Conservation (phyloP, 2,797 vertebrate genomes). For the Malurus splendens region DNA sequence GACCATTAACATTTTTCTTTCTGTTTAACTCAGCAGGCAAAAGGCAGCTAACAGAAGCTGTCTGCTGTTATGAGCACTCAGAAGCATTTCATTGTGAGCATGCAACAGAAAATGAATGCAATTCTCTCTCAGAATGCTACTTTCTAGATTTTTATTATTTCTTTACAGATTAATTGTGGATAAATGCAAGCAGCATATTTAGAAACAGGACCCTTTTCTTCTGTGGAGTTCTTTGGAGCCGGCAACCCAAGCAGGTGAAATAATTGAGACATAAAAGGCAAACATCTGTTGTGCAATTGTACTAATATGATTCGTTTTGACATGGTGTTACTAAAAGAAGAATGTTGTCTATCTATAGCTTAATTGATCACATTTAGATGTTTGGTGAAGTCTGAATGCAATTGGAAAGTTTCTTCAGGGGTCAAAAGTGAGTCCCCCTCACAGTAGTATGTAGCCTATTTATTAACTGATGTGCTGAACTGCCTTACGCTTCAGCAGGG, state of each 20-base stretch:
- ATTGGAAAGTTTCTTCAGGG: neutral
- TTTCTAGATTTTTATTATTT: conserved; percentile 22
- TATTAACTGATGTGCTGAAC: neutral
- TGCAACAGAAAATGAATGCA: neutral
- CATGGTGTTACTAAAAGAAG: conserved; percentile 8
- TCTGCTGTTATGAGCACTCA: conserved; percentile 46
- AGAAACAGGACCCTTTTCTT: neutral
- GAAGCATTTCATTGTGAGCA: conserved; percentile 38
- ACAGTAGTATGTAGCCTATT: neutral
- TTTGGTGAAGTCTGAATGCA: neutral
- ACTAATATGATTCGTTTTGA: conserved; percentile 31
- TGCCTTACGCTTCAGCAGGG: neutral
- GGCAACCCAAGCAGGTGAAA: conserved; percentile 33
- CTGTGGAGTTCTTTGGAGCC: neutral
- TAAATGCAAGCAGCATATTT: conserved; percentile 4
- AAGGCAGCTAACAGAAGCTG: conserved; percentile 51
- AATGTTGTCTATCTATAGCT: neutral
- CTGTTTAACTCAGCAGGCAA: conserved; percentile 56
- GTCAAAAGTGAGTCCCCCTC: neutral
- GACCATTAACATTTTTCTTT: conserved; percentile 64
- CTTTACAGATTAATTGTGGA: neutral
- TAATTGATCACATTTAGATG: conserved; percentile 20
- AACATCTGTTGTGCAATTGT: conserved; percentile 10
- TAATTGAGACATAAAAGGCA: conserved; percentile 31
- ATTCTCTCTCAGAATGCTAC: conserved; percentile 1